Conservation (phyloP, 2,888 invertebrate species). For the Lasioglossum oenotherae region DNA sequence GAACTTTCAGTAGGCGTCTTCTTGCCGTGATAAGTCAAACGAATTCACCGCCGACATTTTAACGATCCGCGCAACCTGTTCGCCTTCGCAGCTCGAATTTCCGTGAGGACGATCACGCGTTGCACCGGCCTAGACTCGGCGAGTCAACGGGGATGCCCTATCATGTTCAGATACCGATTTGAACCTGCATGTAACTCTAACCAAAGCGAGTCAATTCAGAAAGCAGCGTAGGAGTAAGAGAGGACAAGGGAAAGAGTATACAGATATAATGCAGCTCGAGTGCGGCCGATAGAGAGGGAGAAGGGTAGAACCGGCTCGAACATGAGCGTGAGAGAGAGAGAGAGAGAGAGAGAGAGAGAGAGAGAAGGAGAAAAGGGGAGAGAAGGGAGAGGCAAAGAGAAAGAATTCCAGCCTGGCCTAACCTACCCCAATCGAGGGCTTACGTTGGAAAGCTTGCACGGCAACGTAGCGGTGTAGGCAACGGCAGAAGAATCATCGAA, state of each 20-base stretch:
- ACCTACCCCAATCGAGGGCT: slow-evolving; percentile 82
- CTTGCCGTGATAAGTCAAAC: neutral
- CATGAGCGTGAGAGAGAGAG: slow-evolving; percentile 26
- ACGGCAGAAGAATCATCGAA: slow-evolving; percentile 76
- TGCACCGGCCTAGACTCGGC: slow-evolving; percentile 13
- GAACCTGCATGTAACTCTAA: slow-evolving; percentile 51
- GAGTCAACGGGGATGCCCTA: slow-evolving; percentile 38
- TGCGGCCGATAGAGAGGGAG: slow-evolving; percentile 40
- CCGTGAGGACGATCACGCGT: slow-evolving; percentile 17
- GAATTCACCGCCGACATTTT: neutral
- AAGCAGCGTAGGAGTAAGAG: slow-evolving; percentile 55
- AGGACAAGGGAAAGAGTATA: slow-evolving; percentile 53
- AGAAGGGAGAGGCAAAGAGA: slow-evolving; percentile 49
- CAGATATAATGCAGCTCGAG: slow-evolving; percentile 56
- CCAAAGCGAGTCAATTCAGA: slow-evolving; percentile 53
- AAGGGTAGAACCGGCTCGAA: slow-evolving; percentile 19
- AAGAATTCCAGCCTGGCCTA: slow-evolving; percentile 74
- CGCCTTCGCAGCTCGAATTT: neutral
- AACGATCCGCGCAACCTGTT: neutral
- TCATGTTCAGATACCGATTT: slow-evolving; percentile 48
- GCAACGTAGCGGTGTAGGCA: slow-evolving; percentile 68
- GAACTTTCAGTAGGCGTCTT: neutral
- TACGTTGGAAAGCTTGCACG: slow-evolving; percentile 78
- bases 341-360: slow-evolving; percentile 24
- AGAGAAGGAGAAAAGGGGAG: slow-evolving; percentile 22